Base-by-base conservation (phyloP, 1,140 invertebrate genomes). In the Notospermus geniculatus region DNA sequence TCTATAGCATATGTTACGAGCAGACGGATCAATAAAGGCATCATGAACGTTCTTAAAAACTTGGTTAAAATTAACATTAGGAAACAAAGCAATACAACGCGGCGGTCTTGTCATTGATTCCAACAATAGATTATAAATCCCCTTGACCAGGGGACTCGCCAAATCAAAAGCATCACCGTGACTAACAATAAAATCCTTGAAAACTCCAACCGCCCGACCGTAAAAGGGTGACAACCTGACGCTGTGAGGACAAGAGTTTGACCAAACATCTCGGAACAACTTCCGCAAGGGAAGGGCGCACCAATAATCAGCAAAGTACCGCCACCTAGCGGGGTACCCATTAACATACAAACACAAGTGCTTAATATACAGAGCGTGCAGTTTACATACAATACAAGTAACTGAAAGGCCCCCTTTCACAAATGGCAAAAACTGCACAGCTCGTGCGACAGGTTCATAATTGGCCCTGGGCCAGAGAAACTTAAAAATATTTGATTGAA, bases 101-200 rank as follows among this genome's bases (percentile, higher is more conserved):
- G 50, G 19, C 17, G 23, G 15, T 9, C 15, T 25, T 0, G 22
- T 13, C 1, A 23, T 19, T 27, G 17, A 17, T 22, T 11, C 54
- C 15, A 55, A 17, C 41, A 61, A 54, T 13, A 61, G 17, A 15
- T 1, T 2, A 54, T 61, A 61, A 41, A 54, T 54, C 13, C 9
- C 19, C 17, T 61, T 54, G 5, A 36, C 39, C 2, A 19, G n/a
- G 15, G 28, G 15, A 22, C 11, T 32, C 1, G 15, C 17, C 50
- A 22, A 54, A 41, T 54, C 32, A 61, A 61, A 61, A n/a, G n/a
- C n/a, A 43, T 61, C 17, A 19, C 50, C 50, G 36, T 39, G 54
- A 15, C 27, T 13, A 9, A 17, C 13, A 2, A 54, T 54, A 62
- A 62, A 62, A 23, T 62, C n/a, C 7, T 30, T 46, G 28, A 32